These are phyloP conservation scores for Odocoileus hemionus DNA, from an alignment of 2,113 vertebrate genomes.

Conservation along the genomic window DNA sequence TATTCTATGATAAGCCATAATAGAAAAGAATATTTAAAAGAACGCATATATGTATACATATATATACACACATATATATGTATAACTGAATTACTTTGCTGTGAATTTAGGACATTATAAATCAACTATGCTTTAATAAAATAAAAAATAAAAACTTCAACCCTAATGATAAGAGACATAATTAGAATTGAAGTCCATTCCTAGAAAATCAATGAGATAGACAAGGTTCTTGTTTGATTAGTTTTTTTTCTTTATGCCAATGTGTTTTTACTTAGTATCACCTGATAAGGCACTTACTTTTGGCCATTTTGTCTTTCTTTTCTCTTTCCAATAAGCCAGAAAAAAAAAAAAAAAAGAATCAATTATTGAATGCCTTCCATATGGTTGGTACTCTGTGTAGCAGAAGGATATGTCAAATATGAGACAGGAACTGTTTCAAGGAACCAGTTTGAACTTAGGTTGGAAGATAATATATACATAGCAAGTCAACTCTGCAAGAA, in stretches of 20 bases:
- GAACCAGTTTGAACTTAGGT: not conserved
- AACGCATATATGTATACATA: not conserved
- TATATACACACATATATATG: not conserved
- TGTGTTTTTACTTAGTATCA: not conserved
- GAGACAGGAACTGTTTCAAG: not conserved
- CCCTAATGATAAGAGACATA: not conserved
- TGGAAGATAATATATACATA: not conserved
- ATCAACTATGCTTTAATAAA: not conserved
- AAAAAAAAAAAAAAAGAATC: not conserved
- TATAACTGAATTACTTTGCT: not conserved
- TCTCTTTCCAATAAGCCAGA: not conserved
- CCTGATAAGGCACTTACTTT: not conserved
- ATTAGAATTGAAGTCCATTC: not conserved
- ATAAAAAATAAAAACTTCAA: not conserved
- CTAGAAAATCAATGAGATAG: not conserved
- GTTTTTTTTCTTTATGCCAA: not conserved
- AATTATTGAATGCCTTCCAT: conserved; percentile 7
- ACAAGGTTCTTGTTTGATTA: not conserved
- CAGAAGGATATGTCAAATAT: not conserved
- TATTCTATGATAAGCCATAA: not conserved
- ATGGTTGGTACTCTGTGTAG: not conserved
- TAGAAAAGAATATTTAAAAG: not conserved
- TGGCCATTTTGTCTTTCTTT: not conserved
- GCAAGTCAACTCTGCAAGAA: not conserved
- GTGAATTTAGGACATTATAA: not conserved